Base-by-base conservation (phyloP, 2,797 vertebrate species). In the Poecilia gillii region DNA sequence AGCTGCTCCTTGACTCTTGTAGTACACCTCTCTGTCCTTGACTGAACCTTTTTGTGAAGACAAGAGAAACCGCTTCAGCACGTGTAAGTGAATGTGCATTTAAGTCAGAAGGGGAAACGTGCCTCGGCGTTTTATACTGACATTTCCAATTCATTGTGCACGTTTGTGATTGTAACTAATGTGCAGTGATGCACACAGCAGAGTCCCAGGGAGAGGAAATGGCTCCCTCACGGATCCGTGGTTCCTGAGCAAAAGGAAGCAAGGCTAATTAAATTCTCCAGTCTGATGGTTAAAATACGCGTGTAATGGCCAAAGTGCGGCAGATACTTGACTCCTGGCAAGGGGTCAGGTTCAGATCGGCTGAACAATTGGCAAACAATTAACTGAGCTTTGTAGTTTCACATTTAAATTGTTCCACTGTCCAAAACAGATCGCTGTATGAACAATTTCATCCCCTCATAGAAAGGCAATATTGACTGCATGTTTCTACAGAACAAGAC, bases 201-300 rank as follows among this genome's bases (percentile, higher is more conserved):
- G 83, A 81, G 49, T 77, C 62, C 76, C 70, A 72, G 55, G 59
- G 49, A 85, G 76, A 84, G 36, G 55, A 70, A 79, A 74, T 46
- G 64, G 51, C 74, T 83, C 68, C 46, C 45, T 43, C 28, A 82
- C 70, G 80, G 53, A 79, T 59, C 28, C 41, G 18, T 79, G 72
- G 71, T 81, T 81, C 39, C 59, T 55, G 43, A 74, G 49, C 59
- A 73, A 73, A 74, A 78, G 79, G 80, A 83, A 45, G 77, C 75
- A 73, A 3, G 5, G 55, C 64, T 90, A 84, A 93, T 90, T 88
- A 47, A 86, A 88, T 89, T 86, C 75, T 83, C 28, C 80, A 81
- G 84, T 85, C 74, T 72, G 81, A 74, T 78, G 85, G 80, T 78
- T 85, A 81, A 80, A 47, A 85, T 64, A 77, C 49, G 28, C 55